Evolutionary conservation across 1,140 invertebrate species (phyloP), one percentile per base, ranked within the genome.

Genomic region (Euura lappo): DNA sequence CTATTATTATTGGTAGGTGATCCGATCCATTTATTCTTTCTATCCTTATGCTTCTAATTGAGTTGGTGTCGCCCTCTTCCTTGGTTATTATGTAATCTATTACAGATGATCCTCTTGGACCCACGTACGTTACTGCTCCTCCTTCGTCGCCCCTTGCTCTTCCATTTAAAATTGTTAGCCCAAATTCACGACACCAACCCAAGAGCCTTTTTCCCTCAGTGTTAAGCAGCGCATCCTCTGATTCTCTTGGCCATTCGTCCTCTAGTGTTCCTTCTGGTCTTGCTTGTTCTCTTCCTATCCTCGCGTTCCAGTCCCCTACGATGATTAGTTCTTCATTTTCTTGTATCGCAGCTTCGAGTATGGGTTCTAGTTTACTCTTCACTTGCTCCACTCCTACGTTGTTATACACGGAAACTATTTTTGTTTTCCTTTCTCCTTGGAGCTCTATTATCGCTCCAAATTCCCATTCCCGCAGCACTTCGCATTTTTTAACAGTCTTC

Each of bases 351-450:
- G 45, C 44, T 43, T 65, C 43, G 10, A 74, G 44, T 46, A 71
- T 43, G 0, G 47, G 47, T 28, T 65, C 67, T 8, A 74, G 4
- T 3, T n/a, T 44, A 28, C 68, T 60, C 11, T 42, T 42, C 5
- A 66, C 51, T 45, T 74, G 13, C 2, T 7, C 42, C 0, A 65
- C 51, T 10, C 72, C 68, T 6, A 42, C 69, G 67, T 74, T 74
- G 67, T 66, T 74, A 70, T 71, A 74, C 7, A 66, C 45, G 28
- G 72, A 44, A n/a, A 74, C 68, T 11, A 74, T 74, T 7, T 70
- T 66, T 4, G 45, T 65, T 42, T 64, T 64, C 10, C n/a, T 67
- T 28, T 11, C 47, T 8, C 28, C 42, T n/a, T 65, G 45, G 3
- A 46, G 10, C 10, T 47, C 42, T 60, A 45, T 51, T 6, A 60